A percentile compares a stretch with the other conserved stretches of the same genome.
phyloP scores from a whole-genome alignment of 2,113 vertebrate species.

The Muntiacus reevesi region DNA sequence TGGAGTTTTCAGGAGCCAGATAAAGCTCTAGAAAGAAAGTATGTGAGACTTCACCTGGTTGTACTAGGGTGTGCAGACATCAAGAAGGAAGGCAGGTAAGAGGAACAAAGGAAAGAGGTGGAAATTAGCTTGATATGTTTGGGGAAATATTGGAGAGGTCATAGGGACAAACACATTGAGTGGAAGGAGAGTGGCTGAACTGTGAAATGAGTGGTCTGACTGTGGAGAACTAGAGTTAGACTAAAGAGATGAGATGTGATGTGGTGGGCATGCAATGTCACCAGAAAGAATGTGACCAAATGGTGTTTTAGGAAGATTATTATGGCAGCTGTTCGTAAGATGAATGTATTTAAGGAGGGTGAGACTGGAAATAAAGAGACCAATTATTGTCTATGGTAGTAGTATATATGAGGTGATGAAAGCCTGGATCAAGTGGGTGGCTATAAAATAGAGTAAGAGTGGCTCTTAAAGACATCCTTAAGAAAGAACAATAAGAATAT shows the following conservation, averaged over 20 bases:
- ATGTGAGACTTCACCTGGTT: neutral
- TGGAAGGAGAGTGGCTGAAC: neutral
- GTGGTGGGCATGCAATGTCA: neutral
- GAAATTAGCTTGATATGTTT: neutral
- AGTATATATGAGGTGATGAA: neutral
- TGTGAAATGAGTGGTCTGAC: neutral
- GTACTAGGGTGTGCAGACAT: neutral
- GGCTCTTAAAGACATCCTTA: neutral
- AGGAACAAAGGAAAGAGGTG: neutral
- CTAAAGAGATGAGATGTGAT: neutral
- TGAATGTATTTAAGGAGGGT: neutral
- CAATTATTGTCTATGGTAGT: neutral
- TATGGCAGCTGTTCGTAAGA: neutral
- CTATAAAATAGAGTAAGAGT: neutral
- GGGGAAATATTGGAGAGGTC: neutral
- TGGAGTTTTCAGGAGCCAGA: neutral
- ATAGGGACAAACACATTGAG: neutral
- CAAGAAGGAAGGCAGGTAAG: neutral
- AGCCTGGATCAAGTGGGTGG: neutral
- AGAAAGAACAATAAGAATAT: neutral
- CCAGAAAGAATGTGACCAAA: neutral
- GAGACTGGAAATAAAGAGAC: neutral
- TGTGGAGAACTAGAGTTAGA: neutral
- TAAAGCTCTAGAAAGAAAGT: neutral
- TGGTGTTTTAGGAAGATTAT: neutral